A percentile compares a stretch with the other conserved stretches of the same genome.
These are phyloP conservation scores for Agrotis ipsilon DNA, from an alignment of 2,888 invertebrate genomes.

Conservation along the genomic window DNA sequence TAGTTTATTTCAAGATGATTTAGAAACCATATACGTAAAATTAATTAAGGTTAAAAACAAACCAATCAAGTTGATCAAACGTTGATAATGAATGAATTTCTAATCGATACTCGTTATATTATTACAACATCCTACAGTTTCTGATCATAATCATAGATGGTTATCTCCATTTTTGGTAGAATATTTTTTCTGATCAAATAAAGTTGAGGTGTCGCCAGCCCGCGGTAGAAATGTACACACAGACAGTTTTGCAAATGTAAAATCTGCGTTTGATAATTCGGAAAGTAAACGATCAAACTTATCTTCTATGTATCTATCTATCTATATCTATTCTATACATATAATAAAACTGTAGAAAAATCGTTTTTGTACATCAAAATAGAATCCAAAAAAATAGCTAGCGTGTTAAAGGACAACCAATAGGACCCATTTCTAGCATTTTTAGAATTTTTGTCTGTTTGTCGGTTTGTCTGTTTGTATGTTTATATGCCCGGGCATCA, in stretches of 20 bases:
- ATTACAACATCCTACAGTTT: constrained; percentile 54
- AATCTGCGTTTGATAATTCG: too few species aligned
- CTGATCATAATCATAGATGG: constrained; percentile 26
- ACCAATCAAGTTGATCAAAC: constrained; percentile 57
- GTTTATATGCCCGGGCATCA: too few species aligned
- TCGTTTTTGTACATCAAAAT: too few species aligned
- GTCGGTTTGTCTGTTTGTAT: too few species aligned
- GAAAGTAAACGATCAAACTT: too few species aligned
- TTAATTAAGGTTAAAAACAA: constrained; percentile 15
- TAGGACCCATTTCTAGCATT: too few species aligned
- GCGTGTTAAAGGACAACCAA: too few species aligned
- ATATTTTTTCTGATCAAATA: neutral
- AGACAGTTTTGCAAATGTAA: neutral
- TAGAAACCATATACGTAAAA: constrained; percentile 33
- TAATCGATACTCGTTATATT: constrained; percentile 58
- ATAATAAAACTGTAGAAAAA: too few species aligned
- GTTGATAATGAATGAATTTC: constrained; percentile 46
- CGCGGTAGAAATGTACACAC: neutral
- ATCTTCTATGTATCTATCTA: too few species aligned
- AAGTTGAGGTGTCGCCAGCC: neutral
- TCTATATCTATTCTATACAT: too few species aligned
- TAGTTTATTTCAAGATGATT: constrained; percentile 4
- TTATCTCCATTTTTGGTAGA: neutral
- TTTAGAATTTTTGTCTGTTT: too few species aligned
- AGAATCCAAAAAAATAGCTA: too few species aligned